Evolutionary conservation across 2,888 invertebrate species (phyloP).

Genomic region (Epirrhoe alternata): DNA sequence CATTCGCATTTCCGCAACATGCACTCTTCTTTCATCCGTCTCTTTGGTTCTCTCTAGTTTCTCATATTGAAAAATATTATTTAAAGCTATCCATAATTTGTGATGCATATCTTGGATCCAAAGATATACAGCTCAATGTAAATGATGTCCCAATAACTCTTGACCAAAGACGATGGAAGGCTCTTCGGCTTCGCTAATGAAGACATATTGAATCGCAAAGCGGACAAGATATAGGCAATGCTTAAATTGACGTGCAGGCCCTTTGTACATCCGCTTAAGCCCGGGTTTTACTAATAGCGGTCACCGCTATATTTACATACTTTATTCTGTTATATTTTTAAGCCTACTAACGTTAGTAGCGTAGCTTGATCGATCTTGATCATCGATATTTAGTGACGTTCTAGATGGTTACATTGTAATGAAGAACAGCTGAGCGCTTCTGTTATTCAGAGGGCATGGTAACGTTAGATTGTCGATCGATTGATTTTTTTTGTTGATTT

Average conservation of each 20-base stretch:
- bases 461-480: no score
- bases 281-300: background rate
- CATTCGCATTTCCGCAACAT: no score
- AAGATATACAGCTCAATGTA: slow-evolving; percentile 53
- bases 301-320: background rate
- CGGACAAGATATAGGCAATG: slow-evolving; percentile 79
- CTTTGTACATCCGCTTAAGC: slow-evolving; percentile 61
- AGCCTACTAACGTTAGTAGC: no score
- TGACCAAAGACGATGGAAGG: slow-evolving; percentile 77
- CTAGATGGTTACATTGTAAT: no score
- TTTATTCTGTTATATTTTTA: background rate
- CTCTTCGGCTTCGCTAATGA: slow-evolving; percentile 81
- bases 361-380: no score
- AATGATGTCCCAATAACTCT: slow-evolving; percentile 67
- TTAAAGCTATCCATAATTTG: background rate
- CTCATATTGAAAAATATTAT: background rate
- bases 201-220: slow-evolving; percentile 84
- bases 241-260: slow-evolving; percentile 80
- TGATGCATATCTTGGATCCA: background rate
- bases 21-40: background rate
- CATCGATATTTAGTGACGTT: no score
- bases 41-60: background rate
- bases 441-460: no score
- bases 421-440: no score
- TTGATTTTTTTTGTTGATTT: no score